A percentile compares a stretch with the other conserved stretches of the same genome.
These are phyloP conservation scores for Tigriopus californicus DNA, from an alignment of 2,888 invertebrate species.

Conservation along the genomic window DNA sequence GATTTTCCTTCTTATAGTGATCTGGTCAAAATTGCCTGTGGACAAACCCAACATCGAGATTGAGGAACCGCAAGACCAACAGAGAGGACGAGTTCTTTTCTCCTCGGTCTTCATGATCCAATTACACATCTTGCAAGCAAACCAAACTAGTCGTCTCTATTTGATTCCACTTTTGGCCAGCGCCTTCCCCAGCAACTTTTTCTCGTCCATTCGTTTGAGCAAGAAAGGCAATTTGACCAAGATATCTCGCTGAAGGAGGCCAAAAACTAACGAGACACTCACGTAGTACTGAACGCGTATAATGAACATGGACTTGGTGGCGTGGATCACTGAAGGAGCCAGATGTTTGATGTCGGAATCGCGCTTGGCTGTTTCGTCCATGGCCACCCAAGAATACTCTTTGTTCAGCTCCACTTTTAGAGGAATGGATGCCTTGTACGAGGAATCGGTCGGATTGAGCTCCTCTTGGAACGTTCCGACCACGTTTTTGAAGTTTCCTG, in stretches of 20 bases:
- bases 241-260: not conserved
- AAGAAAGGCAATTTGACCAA: constrained; percentile 5
- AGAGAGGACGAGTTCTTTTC: no score
- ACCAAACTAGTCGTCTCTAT: no score
- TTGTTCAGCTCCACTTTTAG: constrained; percentile 2
- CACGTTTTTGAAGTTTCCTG: constrained; percentile 83
- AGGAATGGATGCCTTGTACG: not conserved
- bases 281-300: constrained; percentile 7
- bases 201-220: not conserved
- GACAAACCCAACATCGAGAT: no score
- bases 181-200: not conserved
- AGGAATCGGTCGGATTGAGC: constrained; percentile 11
- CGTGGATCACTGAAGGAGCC: constrained; percentile 4
- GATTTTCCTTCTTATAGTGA: no score
- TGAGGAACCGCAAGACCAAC: no score
- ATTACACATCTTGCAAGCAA: no score
- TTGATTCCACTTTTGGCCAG: no score
- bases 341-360: not conserved
- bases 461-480: constrained; percentile 33
- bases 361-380: constrained; percentile 1
- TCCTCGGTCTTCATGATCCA: no score
- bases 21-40: no score
- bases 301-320: constrained; percentile 7
- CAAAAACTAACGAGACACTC: constrained; percentile 4
- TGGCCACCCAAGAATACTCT: constrained; percentile 10